Evolutionary conservation across 2,888 invertebrate species (phyloP), one percentile per base, ranked within the genome.

Genomic region (Brenthis daphne): DNA sequence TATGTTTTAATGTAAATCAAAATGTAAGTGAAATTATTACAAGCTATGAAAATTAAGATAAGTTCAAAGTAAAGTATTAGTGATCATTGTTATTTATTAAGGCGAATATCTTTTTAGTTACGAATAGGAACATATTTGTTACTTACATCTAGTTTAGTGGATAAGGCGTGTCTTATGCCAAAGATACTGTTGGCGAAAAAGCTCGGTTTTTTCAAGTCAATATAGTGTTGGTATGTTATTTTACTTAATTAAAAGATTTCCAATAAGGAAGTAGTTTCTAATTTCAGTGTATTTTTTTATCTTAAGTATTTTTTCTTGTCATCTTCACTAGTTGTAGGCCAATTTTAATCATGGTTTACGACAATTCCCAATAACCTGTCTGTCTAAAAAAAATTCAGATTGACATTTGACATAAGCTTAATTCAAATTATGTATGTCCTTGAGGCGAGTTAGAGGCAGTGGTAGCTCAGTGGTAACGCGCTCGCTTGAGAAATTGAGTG

Each of bases 101-200:
- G 20, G 61, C 29, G 33, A 16, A 61, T n/a, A 37, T 6, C 24
- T 8, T 50, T 55, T 56, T 37, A 61, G 20, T 61, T 55, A 61
- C 54, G 37, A 56, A 55, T 61, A 67, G 55, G 56, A 55, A 53
- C 29, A 61, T 48, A 33, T 60, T 61, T 37, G 55, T 53, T 66
- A 47, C 54, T 63, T 63, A 47, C 12, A 63, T 63, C 47, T 57
- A 57, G 61, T 61, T 57, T 69, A 66, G 63, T 69, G 63, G 65
- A 66, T 61, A 66, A 64, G 61, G 69, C 66, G 65, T 69, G 66
- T 69, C 65, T 69, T 57, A 63, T 57, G 57, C 53, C 51, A 56
- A 51, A 60, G 50, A 56, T 61, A 69, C 56, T 57, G 57, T 63
- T 66, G n/a, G 54, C 57, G 53, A 57, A 57, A 65, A 66, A 56